A percentile compares a stretch with the other conserved stretches of the same genome.
Evolutionary conservation across 2,888 invertebrate genomes (phyloP).

Genomic region (Lasius fuliginosus): DNA sequence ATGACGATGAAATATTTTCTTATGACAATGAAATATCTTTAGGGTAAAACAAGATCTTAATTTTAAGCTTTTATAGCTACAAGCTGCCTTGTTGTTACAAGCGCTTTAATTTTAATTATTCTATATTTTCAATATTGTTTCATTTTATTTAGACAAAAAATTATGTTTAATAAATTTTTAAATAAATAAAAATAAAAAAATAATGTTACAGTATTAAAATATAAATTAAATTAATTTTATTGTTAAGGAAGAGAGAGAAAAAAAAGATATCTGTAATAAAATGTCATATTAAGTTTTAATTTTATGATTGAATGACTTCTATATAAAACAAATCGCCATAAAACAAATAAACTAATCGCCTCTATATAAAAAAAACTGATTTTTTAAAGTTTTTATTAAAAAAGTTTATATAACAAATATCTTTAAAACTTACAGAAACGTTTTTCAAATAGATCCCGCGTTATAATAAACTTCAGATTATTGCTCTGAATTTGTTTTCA

Average conservation of each 20-base stretch:
- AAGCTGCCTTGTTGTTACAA: not conserved
- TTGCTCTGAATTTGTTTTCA: not conserved
- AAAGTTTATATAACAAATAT: not conserved
- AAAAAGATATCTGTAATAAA: not conserved
- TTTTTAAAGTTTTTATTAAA: not conserved
- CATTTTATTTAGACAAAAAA: not conserved
- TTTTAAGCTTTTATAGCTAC: not conserved
- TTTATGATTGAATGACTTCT: slow-evolving; percentile 14
- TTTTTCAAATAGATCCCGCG: not conserved
- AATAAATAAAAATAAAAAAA: not conserved
- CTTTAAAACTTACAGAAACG: not conserved
- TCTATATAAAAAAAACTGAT: not conserved
- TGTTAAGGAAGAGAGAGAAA: not conserved
- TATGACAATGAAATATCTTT: not conserved
- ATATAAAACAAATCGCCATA: not conserved
- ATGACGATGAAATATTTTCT: not conserved
- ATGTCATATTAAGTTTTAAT: not conserved
- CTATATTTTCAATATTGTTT: not conserved
- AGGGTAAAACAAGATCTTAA: not conserved
- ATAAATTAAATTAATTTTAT: not conserved
- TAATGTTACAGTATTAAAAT: not conserved
- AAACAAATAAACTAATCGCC: not conserved
- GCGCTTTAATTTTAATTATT: not conserved
- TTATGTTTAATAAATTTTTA: not conserved
- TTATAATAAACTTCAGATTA: slow-evolving; percentile 3